phyloP scores from a whole-genome alignment of 2,797 vertebrate species.

The Hippocampus kuda region DNA sequence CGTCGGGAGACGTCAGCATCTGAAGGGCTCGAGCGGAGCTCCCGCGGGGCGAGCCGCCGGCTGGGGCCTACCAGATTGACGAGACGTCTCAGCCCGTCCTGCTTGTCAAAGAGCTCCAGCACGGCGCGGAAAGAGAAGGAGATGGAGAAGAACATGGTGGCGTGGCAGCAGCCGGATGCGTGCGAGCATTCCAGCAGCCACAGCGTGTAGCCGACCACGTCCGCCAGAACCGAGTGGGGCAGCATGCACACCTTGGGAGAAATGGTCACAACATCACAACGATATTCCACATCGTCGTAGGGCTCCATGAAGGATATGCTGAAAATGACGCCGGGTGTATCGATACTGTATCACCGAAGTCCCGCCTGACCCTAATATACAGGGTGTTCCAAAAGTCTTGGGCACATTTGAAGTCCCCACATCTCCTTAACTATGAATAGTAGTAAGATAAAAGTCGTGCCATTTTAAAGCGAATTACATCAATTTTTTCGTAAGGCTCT shows the following conservation, averaged over 20 bases:
- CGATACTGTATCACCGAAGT: too few relatives aligned
- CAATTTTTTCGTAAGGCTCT: too few relatives aligned
- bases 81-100: conserved; percentile 89
- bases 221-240: conserved; percentile 85
- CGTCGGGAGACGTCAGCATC: conserved; percentile 8
- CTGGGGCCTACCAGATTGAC: conserved; percentile 77
- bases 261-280: conserved; percentile 12
- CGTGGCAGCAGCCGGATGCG: conserved; percentile 94
- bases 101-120: conserved; percentile 92
- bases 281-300: too few relatives aligned
- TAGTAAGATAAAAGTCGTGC: too few relatives aligned
- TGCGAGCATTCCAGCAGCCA: conserved; percentile 99
- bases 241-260: conserved; percentile 86
- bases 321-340: too few relatives aligned
- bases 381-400: too few relatives aligned
- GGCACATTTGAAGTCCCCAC: too few relatives aligned
- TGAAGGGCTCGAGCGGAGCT: neutral
- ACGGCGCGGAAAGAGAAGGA: conserved; percentile 97
- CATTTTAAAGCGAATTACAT: too few relatives aligned
- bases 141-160: conserved; percentile 99
- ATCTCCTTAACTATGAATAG: too few relatives aligned
- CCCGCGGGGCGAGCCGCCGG: neutral
- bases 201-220: conserved; percentile 93
- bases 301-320: too few relatives aligned
- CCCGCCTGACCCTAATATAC: too few relatives aligned